Conservation (phyloP, 2,797 vertebrate species). For the Chaetodon trifasciatus region DNA sequence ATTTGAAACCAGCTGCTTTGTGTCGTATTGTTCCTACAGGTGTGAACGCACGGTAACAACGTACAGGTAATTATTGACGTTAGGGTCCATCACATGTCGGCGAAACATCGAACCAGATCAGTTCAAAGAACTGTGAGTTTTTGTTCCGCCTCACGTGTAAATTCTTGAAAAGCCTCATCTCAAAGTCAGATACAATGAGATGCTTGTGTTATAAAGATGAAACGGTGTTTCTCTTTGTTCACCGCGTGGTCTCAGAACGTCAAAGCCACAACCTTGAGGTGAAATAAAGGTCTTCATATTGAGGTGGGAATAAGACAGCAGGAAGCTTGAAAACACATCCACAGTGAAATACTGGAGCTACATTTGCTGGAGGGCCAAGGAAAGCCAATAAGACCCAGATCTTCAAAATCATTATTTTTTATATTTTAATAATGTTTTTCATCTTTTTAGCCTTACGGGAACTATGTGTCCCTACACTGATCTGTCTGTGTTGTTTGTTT, state of each 20-base stretch:
- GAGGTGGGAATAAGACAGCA: slow-evolving; percentile 26
- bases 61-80: not conserved
- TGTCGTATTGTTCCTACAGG: slow-evolving; percentile 16
- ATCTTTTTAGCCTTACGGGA: not conserved
- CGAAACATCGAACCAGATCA: slow-evolving; percentile 2
- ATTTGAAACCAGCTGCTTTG: slow-evolving; percentile 26
- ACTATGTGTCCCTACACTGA: not conserved
- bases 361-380: slow-evolving; percentile 18
- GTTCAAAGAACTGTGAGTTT: not conserved
- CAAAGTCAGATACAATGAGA: not conserved
- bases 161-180: not conserved
- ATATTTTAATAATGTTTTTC: not conserved
- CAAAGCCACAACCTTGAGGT: slow-evolving; percentile 32
- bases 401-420: not conserved
- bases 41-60: slow-evolving; percentile 13
- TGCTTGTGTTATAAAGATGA: slow-evolving; percentile 6
- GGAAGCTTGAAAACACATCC: slow-evolving; percentile 33
- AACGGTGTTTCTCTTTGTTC: slow-evolving; percentile 1
- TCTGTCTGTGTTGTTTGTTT: slow-evolving; percentile 14
- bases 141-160: not conserved
- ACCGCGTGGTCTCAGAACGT: not conserved
- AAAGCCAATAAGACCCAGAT: slow-evolving; percentile 35
- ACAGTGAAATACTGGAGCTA: slow-evolving; percentile 15
- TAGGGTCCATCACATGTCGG: not conserved
- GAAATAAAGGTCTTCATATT: slow-evolving; percentile 19